Evolutionary conservation across 2,797 vertebrate genomes (phyloP), one percentile per base, ranked within the genome.

Genomic region (Crocidura indochinensis): DNA sequence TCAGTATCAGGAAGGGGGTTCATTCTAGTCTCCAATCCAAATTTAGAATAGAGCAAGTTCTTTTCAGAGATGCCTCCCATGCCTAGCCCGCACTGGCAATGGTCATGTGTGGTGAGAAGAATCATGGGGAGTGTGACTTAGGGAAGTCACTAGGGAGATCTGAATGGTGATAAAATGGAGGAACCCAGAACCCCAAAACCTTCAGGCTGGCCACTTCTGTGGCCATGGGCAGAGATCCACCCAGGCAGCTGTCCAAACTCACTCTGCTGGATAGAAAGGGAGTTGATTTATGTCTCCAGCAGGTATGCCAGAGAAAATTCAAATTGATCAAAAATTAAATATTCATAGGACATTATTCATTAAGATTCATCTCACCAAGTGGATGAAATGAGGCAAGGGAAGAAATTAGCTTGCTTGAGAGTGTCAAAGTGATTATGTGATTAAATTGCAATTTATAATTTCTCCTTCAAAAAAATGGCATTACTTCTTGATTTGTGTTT

Each of bases 371-470:
- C 97, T 97, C 94, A 97, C 97, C 97, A 97, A 97, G 97, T 98
- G 97, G 97, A 98, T 98, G 98, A 98, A 98, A 98, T 98, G 98
- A 98, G 98, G 97, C 98, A 98, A 98, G 98, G 97, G 97, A 98
- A 98, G 97, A 98, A 99, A 99, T 99, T 98, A 98, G 97, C 98
- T 98, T 98, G 98, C 98, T 98, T 98, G 98, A 98, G 98, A 98
- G 97, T 98, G 97, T 98, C 98, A 98, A 97, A 98, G 98, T 98
- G 98, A 98, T 99, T 98, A 98, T 98, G 98, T 98, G 98, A 99
- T 98, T 98, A 98, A 99, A 99, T 98, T 98, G 98, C 97, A 98
- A 98, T 98, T 98, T 98, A 98, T 98, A 98, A 98, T 98, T 98
- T 98, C 98, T 97, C 98, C 97, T 98, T 98, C 98, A 97, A 93